phyloP scores from a whole-genome alignment of 1,140 invertebrate species.

The Zaprionus ghesquierei region DNA sequence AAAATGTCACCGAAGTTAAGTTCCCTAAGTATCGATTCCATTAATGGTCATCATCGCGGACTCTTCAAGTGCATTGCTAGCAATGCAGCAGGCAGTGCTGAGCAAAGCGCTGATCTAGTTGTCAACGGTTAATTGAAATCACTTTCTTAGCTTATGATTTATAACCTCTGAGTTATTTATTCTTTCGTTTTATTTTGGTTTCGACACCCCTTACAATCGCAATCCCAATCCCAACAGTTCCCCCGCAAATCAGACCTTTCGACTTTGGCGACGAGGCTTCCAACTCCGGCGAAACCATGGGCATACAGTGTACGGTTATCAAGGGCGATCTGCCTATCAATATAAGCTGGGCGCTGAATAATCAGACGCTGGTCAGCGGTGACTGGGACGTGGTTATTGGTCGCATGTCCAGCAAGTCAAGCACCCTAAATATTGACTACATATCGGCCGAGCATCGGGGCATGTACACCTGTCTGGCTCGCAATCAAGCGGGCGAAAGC shows the following conservation, averaged over 20 bases:
- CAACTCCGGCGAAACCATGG: conserved; percentile 87
- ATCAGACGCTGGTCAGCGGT: conserved; percentile 60
- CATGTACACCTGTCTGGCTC: conserved; percentile 91
- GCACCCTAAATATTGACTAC: conserved; percentile 82
- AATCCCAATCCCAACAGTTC: conserved; percentile 83
- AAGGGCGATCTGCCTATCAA: conserved; percentile 93
- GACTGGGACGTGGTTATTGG: conserved; percentile 82
- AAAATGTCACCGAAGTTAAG: conserved; percentile 86
- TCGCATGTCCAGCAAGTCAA: conserved; percentile 80
- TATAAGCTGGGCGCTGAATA: conserved; percentile 87
- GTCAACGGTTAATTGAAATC: conserved; percentile 85
- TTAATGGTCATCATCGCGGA: conserved; percentile 87
- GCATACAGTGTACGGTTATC: conserved; percentile 90
- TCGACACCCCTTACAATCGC: not conserved
- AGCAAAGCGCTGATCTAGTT: conserved; percentile 85
- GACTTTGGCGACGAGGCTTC: conserved; percentile 88
- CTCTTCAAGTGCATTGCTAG: conserved; percentile 89
- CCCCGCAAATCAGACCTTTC: conserved; percentile 87
- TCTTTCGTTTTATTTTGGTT: conserved; percentile 21
- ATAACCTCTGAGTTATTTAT: not conserved
- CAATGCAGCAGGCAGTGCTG: conserved; percentile 87
- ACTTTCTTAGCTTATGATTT: not conserved
- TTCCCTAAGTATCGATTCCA: conserved; percentile 88
- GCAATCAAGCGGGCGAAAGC: conserved; percentile 87
- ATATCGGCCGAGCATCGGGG: conserved; percentile 87